Base-by-base conservation (phyloP, 1,140 invertebrate genomes). In the Anthonomus grandis region DNA sequence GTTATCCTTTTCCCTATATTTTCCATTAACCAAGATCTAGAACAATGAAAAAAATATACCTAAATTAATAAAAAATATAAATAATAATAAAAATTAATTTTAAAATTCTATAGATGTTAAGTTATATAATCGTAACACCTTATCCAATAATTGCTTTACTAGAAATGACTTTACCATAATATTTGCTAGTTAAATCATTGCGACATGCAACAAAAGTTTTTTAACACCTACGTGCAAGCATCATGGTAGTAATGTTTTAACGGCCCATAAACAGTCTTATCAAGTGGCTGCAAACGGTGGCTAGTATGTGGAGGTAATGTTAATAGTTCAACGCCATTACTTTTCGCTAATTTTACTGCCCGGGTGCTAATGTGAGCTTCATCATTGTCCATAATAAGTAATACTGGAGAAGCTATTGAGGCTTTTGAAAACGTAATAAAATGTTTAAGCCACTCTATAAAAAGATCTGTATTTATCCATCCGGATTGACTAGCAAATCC, bases 401-500 rank as follows among this genome's bases (percentile, higher is more conserved):
- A 31, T 31, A 31, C n/a, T 31, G 27, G 6, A 31, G 27, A 8
- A 31, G n/a, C n/a, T 31, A 8, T 31, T 31, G 27, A 64, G 42
- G 60, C 47, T 25, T 61, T 62, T 9, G 62, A 57, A 64, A 73
- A 57, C 31, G 70, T 65, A 6, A 75, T 63, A 45, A 77, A 77
- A 64, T 78, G 77, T 54, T 74, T 59, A 6, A 60, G 78, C 65
- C 24, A 78, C 63, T 74, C 63, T 22, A 71, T 57, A 61, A 75
- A 78, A n/a, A 76, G 64, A 5, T 64, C 46, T 41, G 57, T 61
- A 58, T 71, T 79, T 72, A 78, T 72, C 68, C 75, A 77, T 42
- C 67, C 74, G 37, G 67, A 65, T 23, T 68, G 64, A 19, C 62
- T 58, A 6, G 71, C 70, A 58, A 64, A n/a, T 17, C 71, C 75